Evolutionary conservation across 1,140 invertebrate species (phyloP).

Genomic region (Calosoma granatense): DNA sequence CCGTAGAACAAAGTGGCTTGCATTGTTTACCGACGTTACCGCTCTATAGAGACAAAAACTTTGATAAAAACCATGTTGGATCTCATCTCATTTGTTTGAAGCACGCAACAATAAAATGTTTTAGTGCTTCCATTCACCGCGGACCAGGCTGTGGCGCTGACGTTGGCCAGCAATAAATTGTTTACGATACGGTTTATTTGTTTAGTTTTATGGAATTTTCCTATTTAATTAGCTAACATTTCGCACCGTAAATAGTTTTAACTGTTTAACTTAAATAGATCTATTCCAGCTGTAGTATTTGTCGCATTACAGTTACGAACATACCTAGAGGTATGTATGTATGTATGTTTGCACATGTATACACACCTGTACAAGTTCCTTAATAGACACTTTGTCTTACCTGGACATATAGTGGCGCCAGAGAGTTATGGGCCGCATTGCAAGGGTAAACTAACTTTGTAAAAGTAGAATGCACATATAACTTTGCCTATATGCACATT

Average conservation of each 20-base stretch:
- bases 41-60: slow-evolving; percentile 19
- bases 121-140: slow-evolving; percentile 19
- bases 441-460: no score
- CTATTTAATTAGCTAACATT: neutral
- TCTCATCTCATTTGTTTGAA: slow-evolving; percentile 22
- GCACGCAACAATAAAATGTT: slow-evolving; percentile 21
- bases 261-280: neutral
- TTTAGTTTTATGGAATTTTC: neutral
- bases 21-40: slow-evolving; percentile 9
- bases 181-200: slow-evolving; percentile 12
- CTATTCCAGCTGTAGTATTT: no score
- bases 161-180: slow-evolving; percentile 16
- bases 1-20: neutral
- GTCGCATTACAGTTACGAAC: no score
- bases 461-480: no score
- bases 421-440: no score
- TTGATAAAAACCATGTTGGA: slow-evolving; percentile 19
- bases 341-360: no score
- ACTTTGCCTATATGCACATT: no score
- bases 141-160: slow-evolving; percentile 11
- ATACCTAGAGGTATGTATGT: no score
- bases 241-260: neutral
- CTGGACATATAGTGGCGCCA: no score
- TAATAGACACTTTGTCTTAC: no score
- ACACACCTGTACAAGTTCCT: no score